These are phyloP conservation scores for Parasteatoda lunata DNA, from an alignment of 2,888 invertebrate species.

Conservation along the genomic window DNA sequence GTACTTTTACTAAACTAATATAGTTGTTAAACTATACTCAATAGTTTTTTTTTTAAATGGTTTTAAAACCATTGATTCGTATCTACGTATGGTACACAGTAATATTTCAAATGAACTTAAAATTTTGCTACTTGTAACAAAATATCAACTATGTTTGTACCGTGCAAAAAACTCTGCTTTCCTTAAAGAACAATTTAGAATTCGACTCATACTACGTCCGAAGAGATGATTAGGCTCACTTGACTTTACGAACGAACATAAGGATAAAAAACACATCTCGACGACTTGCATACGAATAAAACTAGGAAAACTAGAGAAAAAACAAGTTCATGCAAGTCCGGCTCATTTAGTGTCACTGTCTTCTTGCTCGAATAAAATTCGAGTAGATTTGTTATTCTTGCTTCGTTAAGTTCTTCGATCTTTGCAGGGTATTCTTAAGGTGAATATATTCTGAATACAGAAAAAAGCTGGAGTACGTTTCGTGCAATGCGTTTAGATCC, in stretches of 20 bases:
- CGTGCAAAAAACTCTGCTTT: no score
- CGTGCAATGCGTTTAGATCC: no score
- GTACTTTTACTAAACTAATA: no score
- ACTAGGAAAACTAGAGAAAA: constrained; percentile 4
- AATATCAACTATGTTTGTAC: no score
- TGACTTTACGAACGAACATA: constrained; percentile 34
- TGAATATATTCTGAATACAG: constrained; percentile 10
- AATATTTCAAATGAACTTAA: no score
- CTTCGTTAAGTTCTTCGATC: constrained; percentile 20
- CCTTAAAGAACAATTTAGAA: constrained; percentile 23
- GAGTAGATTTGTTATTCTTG: constrained; percentile 29
- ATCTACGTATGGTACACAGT: no score
- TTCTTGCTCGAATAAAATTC: constrained; percentile 29
- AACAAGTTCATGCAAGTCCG: constrained; percentile 24
- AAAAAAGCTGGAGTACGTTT: neutral
- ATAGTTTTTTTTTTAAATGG: no score
- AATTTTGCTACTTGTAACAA: no score
- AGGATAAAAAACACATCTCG: constrained; percentile 4
- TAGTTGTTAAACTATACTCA: no score
- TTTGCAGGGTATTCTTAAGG: constrained; percentile 1
- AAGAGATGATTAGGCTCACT: constrained; percentile 39
- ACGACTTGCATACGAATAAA: constrained; percentile 43
- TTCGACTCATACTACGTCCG: constrained; percentile 33
- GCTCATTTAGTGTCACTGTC: constrained; percentile 28
- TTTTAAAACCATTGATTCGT: no score